Conservation (phyloP, 92 coral and sea anemone genomes). For the Anthopleura xanthogrammica region DNA sequence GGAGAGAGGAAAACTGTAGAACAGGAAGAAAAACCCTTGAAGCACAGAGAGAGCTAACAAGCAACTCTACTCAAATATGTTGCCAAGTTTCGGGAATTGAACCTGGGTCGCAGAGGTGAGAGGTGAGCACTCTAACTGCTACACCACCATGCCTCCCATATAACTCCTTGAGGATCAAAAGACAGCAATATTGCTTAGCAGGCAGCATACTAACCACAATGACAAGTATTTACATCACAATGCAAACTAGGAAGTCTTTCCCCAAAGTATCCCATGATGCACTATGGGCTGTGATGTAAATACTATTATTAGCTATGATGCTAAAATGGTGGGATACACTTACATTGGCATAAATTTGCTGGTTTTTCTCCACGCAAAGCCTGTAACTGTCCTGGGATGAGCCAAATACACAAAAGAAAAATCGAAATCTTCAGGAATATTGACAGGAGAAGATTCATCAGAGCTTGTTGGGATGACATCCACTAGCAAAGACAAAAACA, state of each 20-base stretch:
- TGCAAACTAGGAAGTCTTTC: background rate
- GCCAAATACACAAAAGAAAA: constrained; percentile 86
- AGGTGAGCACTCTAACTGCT: too few species aligned
- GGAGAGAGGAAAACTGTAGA: too few species aligned
- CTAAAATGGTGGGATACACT: background rate
- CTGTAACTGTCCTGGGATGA: constrained; percentile 90
- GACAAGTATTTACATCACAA: background rate
- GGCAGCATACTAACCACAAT: too few species aligned
- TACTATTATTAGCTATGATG: too few species aligned
- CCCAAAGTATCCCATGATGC: background rate
- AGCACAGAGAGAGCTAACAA: too few species aligned
- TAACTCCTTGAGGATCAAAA: too few species aligned
- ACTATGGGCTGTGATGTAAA: background rate
- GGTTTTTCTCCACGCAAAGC: constrained; percentile 94
- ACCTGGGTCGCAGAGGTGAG: too few species aligned
- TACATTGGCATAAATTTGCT: constrained; percentile 92
- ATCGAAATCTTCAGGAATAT: constrained; percentile 41
- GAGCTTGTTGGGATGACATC: background rate
- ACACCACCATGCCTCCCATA: too few species aligned
- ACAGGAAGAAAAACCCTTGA: too few species aligned
- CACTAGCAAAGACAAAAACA: background rate
- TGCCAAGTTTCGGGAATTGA: too few species aligned
- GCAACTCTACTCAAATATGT: too few species aligned
- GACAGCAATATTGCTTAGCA: too few species aligned
- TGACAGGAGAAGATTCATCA: background rate